A percentile compares a stretch with the other conserved stretches of the same genome.
These are phyloP conservation scores for Poeciliopsis retropinna DNA, from an alignment of 2,113 vertebrate species.

Conservation along the genomic window DNA sequence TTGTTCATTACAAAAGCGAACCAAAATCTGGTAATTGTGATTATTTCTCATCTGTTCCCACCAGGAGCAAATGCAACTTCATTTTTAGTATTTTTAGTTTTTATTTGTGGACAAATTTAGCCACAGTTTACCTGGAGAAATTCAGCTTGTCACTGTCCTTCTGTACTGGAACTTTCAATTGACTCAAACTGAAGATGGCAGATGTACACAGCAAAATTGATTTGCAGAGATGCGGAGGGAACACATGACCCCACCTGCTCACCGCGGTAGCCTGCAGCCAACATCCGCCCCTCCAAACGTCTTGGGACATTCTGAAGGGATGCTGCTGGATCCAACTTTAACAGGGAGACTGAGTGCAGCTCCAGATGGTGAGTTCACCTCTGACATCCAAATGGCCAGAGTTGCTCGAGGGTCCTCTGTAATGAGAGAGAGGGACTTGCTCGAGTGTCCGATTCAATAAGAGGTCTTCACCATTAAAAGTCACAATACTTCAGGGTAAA, in stretches of 20 bases:
- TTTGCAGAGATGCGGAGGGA: constrained; percentile 21
- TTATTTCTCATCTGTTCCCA: constrained; percentile 1
- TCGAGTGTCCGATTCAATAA: not conserved
- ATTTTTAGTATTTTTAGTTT: not conserved
- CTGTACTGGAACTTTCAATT: not conserved
- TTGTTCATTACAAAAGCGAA: no score
- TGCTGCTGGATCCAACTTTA: constrained; percentile 1
- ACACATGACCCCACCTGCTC: constrained; percentile 13
- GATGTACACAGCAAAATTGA: constrained; percentile 1
- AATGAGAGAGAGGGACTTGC: constrained; percentile 1
- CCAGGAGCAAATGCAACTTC: not conserved
- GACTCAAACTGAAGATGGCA: constrained; percentile 40
- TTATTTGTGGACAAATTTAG: not conserved
- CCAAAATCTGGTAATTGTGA: not conserved
- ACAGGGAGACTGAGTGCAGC: constrained; percentile 12
- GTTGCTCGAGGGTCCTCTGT: constrained; percentile 32
- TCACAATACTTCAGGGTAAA: not conserved
- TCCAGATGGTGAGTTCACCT: constrained; percentile 50
- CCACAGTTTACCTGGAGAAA: not conserved
- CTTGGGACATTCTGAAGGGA: constrained; percentile 19
- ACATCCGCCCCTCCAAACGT: constrained; percentile 22
- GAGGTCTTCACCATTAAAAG: constrained; percentile 2
- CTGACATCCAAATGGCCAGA: constrained; percentile 37
- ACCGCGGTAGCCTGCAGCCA: not conserved
- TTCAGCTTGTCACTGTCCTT: constrained; percentile 3